Evolutionary conservation across 2,797 vertebrate genomes (phyloP).

Genomic region (Chaetophractus vellerosus): DNA sequence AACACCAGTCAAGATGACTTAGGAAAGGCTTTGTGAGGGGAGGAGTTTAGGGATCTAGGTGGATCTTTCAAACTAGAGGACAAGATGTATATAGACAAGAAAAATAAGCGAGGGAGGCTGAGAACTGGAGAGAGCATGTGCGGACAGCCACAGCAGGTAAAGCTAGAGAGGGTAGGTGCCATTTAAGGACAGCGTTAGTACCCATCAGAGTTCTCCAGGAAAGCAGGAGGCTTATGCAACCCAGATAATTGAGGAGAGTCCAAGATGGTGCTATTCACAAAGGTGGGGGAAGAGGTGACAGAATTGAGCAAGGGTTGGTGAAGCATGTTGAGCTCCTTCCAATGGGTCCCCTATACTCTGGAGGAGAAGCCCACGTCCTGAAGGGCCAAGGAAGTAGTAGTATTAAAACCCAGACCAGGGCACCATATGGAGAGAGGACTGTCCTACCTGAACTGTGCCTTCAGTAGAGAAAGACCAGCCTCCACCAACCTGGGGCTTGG

Average conservation of each 20-base stretch:
- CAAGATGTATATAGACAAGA: background rate
- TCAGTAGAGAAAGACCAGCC: background rate
- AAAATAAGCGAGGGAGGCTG: background rate
- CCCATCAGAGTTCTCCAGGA: background rate
- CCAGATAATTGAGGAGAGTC: background rate
- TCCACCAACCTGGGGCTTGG: too few relatives aligned
- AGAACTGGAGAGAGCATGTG: background rate
- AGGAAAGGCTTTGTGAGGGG: background rate
- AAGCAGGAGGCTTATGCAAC: background rate
- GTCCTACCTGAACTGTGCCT: background rate
- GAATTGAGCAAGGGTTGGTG: too few relatives aligned
- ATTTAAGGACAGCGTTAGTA: fast-evolving
- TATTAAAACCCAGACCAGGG: background rate
- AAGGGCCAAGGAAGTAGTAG: background rate
- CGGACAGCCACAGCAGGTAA: background rate
- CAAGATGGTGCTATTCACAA: background rate
- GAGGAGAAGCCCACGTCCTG: background rate
- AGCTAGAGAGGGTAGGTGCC: background rate
- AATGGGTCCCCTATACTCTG: background rate
- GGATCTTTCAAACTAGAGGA: background rate
- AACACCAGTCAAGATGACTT: background rate
- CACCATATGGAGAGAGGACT: background rate
- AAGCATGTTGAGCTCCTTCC: background rate
- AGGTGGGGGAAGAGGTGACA: background rate
- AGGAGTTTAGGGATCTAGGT: background rate